These are phyloP conservation scores for Anastrepha ludens DNA, from an alignment of 1,140 invertebrate species.

Conservation along the genomic window DNA sequence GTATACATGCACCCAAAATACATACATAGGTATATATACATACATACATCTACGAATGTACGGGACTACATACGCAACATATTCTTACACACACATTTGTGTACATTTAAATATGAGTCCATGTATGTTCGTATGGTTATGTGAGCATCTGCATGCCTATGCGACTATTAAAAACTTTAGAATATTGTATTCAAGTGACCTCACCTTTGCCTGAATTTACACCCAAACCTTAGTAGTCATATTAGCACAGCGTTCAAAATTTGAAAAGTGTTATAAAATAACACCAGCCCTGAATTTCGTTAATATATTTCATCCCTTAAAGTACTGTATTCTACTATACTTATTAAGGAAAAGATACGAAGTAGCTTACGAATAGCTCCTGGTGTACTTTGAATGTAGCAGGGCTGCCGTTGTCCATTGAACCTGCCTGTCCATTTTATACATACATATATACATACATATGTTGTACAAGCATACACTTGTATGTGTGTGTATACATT, in stretches of 20 bases:
- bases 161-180: background rate
- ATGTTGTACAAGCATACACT: background rate
- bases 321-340: background rate
- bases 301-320: background rate
- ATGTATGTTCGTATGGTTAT: background rate
- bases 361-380: background rate
- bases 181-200: no score
- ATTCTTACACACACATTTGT: background rate
- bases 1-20: no score
- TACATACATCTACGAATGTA: background rate
- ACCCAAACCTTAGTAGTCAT: no score
- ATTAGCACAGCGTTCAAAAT: no score
- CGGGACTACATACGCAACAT: no score
- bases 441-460: background rate
- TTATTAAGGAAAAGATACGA: background rate
- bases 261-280: no score
- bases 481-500: background rate
- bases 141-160: background rate
- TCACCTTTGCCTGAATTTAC: no score
- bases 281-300: background rate
- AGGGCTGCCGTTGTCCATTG: conserved; percentile 42
- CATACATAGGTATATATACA: background rate
- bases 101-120: no score
- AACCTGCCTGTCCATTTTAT: conserved; percentile 23
- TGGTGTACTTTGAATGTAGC: background rate